Base-by-base conservation (phyloP, 2,888 invertebrate genomes). In the Vanessa cardui region DNA sequence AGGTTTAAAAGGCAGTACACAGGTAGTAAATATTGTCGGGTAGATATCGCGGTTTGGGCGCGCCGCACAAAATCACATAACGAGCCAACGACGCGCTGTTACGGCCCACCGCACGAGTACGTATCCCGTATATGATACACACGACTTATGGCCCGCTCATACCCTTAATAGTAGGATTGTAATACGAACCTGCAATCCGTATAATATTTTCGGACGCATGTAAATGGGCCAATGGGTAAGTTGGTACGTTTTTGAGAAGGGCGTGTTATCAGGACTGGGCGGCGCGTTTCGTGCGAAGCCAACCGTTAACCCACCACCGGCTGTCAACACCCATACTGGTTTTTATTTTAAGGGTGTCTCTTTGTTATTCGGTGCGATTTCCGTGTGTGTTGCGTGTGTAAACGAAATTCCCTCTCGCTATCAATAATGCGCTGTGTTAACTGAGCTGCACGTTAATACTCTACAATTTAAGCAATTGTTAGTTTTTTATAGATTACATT, bases 21-120 rank as follows among this genome's bases (percentile, higher is more conserved):
- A 80, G 84, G 83, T 83, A 83, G 83, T 83, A 84, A 87, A 87
- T 86, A 85, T 86, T 81, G 85, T 86, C 82, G 82, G 84, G 89
- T 81, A 86, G 87, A 87, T 87, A 87, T 86, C 85, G 87, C 76
- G 83, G 84, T 77, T 73, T 80, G 79, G 65, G 66, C 54, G 64
- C 90, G 91, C 89, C 87, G 90, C 18, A 33, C 54, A 54, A 87
- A 87, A 89, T 88, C 87, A 86, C 89, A 90, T 90, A 91, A 90
- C 83, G 80, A 81, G 78, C 86, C 83, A 80, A 83, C 86, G 82
- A 87, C 86, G 86, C 83, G 87, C 88, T 86, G 88, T 90, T 88
- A 89, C 84, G 89, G 90, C 82, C 84, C 84, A 90, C 91, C 91
- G 81, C 54, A 54, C 16, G 54, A 15, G 31, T 54, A 8, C 31